Evolutionary conservation across 2,888 invertebrate species (phyloP), one percentile per base, ranked within the genome.

Genomic region (Harpalus rufipes): DNA sequence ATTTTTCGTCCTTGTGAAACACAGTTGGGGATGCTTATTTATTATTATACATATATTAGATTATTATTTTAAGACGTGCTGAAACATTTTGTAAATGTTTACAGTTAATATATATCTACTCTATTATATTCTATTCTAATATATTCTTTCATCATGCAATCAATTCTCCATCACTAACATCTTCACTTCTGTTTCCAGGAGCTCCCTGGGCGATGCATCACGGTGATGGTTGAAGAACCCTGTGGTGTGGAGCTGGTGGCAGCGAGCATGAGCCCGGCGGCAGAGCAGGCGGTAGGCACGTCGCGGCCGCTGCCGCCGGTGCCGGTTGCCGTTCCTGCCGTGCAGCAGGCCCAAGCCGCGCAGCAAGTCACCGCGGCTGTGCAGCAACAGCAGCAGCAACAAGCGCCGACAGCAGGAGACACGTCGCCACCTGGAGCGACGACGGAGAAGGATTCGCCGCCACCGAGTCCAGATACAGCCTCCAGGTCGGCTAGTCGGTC

Each of bases 301-400:
- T 14, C 72, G 44, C 72, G 72, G 1, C 72, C 72, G 8, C 44
- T 74, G 14, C 72, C 72, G 44, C 72, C 72, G 44, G 41, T 44
- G 41, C 72, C 72, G 16, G 16, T n/a, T 12, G 41, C 72, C 18
- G 10, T 12, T 2, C 16, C 16, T 7, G 68, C 41, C 7, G 12
- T 39, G 39, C 39, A 68, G 16, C 68, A 14, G 18, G 68, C 25
- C 68, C 14, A 74, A 8, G 14, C 41, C 6, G n/a, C 68, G 1
- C 32, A 8, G 68, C 7, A 41, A 16, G 16, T 14, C 59, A 7
- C 18, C 59, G 39, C 68, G 12, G 41, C 41, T 10, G 14, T 14
- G 39, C 7, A 39, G 41, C 39, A 68, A 16, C 68, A 7, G 39
- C 68, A n/a, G 39, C 68, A n/a, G 68, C 68, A 14, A 25, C 68